Percentiles rank a stretch among this genome's conserved stretches.
phyloP scores from a whole-genome alignment of 1,140 invertebrate species.

The Ceratina japonica region DNA sequence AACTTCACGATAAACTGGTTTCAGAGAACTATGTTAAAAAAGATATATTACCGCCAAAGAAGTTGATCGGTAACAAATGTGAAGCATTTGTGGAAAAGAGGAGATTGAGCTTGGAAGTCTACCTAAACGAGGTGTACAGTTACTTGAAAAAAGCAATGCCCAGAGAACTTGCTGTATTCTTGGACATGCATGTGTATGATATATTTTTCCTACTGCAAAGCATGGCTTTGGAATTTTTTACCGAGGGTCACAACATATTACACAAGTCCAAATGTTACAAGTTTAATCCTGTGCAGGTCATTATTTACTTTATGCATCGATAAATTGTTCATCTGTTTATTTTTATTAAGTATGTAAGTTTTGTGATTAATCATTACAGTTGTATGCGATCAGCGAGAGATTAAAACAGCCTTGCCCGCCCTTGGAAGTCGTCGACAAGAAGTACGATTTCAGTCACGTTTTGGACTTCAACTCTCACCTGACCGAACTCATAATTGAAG shows the following conservation, averaged over 20 bases:
- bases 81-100: constrained; percentile 92
- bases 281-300: constrained; percentile 88
- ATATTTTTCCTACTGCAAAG: constrained; percentile 90
- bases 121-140: constrained; percentile 88
- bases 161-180: constrained; percentile 86
- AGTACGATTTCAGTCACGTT: constrained; percentile 92
- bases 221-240: constrained; percentile 86
- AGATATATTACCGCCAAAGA: constrained; percentile 94
- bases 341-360: background rate
- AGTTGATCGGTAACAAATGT: constrained; percentile 89
- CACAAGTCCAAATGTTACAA: constrained; percentile 82
- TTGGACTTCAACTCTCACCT: constrained; percentile 92
- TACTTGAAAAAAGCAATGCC: constrained; percentile 89
- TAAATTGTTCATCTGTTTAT: background rate
- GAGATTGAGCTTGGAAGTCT: constrained; percentile 87
- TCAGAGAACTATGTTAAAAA: constrained; percentile 88
- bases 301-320: background rate
- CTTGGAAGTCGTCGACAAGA: constrained; percentile 84
- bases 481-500: constrained; percentile 84
- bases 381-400: constrained; percentile 92
- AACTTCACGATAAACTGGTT: constrained; percentile 91
- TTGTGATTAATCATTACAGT: constrained; percentile 80
- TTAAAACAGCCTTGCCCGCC: constrained; percentile 91
- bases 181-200: constrained; percentile 91
- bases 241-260: constrained; percentile 84